These are phyloP conservation scores for Clarias magur DNA, from an alignment of 2,113 vertebrate species.

Conservation along the genomic window DNA sequence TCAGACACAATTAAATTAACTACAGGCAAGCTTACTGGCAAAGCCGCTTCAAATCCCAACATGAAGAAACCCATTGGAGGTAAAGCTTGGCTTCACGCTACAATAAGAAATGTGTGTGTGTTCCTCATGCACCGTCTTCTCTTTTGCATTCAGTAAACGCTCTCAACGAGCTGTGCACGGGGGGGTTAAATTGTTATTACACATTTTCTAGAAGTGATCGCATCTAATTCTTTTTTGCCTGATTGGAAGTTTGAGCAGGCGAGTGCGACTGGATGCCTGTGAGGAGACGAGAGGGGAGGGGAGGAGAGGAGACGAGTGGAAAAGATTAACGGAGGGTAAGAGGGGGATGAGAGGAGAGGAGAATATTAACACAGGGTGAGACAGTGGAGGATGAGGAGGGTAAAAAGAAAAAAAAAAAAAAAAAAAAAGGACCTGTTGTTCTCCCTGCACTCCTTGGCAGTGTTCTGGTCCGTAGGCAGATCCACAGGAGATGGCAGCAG, in stretches of 20 bases:
- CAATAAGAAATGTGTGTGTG: slow-evolving; percentile 14
- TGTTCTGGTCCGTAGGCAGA: slow-evolving; percentile 71
- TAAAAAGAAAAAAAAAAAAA: too few relatives aligned
- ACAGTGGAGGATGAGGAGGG: neutral
- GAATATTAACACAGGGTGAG: neutral
- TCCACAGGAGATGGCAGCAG: slow-evolving; percentile 82
- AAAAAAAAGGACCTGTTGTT: slow-evolving; percentile 79
- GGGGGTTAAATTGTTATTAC: slow-evolving; percentile 29
- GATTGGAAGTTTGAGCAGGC: slow-evolving; percentile 8
- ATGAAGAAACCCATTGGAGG: neutral
- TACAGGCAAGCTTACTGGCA: neutral
- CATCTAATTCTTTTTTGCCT: slow-evolving; percentile 20
- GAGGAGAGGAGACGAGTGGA: neutral
- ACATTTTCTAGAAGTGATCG: neutral
- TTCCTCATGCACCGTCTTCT: neutral
- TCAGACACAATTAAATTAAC: neutral
- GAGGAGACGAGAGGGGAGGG: neutral
- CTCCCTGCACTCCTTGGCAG: slow-evolving; percentile 76
- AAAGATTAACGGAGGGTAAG: neutral
- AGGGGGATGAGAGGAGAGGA: neutral
- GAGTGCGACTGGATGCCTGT: slow-evolving; percentile 14
- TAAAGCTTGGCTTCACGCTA: neutral
- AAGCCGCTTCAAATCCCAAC: neutral
- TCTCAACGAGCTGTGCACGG: neutral
- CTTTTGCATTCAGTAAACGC: neutral